Evolutionary conservation across 92 coral and sea anemone genomes (phyloP).

Genomic region (Actinernus sp.): DNA sequence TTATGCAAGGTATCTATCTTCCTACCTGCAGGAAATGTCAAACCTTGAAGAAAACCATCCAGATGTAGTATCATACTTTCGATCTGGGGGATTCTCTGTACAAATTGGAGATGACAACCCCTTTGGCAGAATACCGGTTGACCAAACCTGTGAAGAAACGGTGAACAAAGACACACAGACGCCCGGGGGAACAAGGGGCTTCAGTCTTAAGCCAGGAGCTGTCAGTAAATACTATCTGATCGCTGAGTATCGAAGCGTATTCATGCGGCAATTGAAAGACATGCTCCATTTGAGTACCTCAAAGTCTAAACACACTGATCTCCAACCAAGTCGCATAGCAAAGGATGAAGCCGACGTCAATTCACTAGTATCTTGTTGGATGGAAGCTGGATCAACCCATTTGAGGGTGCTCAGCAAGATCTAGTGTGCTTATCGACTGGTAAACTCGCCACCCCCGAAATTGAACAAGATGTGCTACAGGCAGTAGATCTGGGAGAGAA

Average conservation of each 20-base stretch:
- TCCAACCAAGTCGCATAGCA: constrained; percentile 20
- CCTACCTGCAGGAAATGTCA: constrained; percentile 43
- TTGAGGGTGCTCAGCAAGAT: constrained; percentile 33
- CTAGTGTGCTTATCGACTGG: constrained; percentile 55
- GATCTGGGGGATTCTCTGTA: constrained; percentile 58
- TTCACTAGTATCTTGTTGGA: constrained; percentile 27
- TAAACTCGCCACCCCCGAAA: constrained; percentile 35
- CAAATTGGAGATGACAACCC: constrained; percentile 48
- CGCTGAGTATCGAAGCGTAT: constrained; percentile 61
- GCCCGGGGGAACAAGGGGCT: constrained; percentile 64
- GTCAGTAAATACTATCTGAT: constrained; percentile 51
- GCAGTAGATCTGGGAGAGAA: constrained; percentile 45
- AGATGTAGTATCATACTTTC: constrained; percentile 28
- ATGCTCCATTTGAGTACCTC: constrained; percentile 56
- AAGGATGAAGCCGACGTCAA: constrained; percentile 44
- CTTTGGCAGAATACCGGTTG: constrained; percentile 58
- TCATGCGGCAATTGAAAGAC: constrained; percentile 38
- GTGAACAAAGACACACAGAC: constrained; percentile 68
- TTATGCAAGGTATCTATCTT: constrained; percentile 68
- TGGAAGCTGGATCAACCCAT: constrained; percentile 35
- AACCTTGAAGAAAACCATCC: constrained; percentile 38
- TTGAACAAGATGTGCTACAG: constrained; percentile 38
- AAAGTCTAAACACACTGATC: constrained; percentile 33
- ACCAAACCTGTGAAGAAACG: constrained; percentile 67
- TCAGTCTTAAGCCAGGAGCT: constrained; percentile 69